phyloP scores from a whole-genome alignment of 2,797 vertebrate species.

The Meda fulgida region DNA sequence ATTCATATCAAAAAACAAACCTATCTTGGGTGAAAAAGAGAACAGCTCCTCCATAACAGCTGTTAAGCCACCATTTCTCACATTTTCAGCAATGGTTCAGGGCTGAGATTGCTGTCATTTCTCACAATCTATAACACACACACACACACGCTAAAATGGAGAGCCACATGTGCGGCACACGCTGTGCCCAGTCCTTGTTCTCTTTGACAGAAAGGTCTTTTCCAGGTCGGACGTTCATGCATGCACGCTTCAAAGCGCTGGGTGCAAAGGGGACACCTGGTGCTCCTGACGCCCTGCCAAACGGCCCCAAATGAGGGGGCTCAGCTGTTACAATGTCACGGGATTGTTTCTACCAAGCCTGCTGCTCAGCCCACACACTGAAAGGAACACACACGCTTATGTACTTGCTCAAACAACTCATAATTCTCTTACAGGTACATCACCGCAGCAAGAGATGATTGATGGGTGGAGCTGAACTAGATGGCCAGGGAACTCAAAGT shows the following conservation, averaged over 20 bases:
- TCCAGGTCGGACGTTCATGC: conserved; percentile 58
- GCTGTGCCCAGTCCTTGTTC: conserved; percentile 33
- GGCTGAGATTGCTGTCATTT: conserved; percentile 28
- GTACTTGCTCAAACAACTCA: conserved; percentile 17
- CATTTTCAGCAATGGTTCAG: conserved; percentile 12
- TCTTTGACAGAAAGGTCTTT: conserved; percentile 64
- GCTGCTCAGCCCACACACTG: conserved; percentile 60
- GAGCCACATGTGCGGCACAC: conserved; percentile 25
- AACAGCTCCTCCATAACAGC: conserved; percentile 1
- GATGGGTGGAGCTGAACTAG: conserved; percentile 8
- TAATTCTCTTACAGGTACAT: conserved; percentile 21
- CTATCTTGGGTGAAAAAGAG: conserved; percentile 21
- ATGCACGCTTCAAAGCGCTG: conserved; percentile 69
- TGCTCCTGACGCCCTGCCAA: conserved; percentile 72
- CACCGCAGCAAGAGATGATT: not conserved
- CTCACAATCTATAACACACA: conserved; percentile 27
- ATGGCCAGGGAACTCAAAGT: conserved; percentile 14
- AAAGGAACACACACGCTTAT: conserved; percentile 29
- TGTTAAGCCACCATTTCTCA: conserved; percentile 34
- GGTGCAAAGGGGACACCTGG: conserved; percentile 74
- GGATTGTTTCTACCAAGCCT: conserved; percentile 65
- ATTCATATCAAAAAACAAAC: conserved; percentile 15
- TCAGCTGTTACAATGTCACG: conserved; percentile 71
- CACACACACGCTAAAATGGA: conserved; percentile 19
- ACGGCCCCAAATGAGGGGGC: conserved; percentile 67